Percentiles rank a stretch among this genome's conserved stretches.
Conservation (phyloP, 2,113 vertebrate genomes). For the Carassius carassius region DNA sequence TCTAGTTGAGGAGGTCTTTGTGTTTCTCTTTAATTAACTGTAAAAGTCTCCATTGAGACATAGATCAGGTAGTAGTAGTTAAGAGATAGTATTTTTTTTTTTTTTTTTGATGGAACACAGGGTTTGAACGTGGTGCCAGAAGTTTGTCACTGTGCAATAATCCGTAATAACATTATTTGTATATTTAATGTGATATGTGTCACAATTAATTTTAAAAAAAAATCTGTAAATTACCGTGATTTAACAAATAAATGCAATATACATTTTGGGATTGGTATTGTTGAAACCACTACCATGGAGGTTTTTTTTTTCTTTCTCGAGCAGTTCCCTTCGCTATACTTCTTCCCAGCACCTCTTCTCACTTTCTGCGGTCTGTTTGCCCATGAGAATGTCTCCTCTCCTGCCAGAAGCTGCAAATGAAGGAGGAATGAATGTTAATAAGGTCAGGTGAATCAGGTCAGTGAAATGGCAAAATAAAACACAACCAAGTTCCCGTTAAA, state of each 20-base stretch:
- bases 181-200: no score
- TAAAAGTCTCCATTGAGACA: slow-evolving; percentile 45
- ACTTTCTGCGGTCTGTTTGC: background rate
- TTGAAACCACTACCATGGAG: background rate
- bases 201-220: no score
- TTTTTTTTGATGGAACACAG: background rate
- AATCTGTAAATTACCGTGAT: no score
- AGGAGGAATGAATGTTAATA: background rate
- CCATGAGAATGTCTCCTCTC: background rate
- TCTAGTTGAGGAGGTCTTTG: slow-evolving; percentile 10
- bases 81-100: no score
- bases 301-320: background rate
- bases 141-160: background rate
- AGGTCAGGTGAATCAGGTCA: background rate
- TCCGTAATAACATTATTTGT: background rate
- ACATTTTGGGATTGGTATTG: background rate
- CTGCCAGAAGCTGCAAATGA: background rate
- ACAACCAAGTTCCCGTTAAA: background rate
- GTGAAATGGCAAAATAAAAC: background rate
- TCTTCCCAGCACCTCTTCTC: background rate
- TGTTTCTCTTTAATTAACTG: slow-evolving; percentile 53
- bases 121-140: background rate
- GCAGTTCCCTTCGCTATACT: background rate
- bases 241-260: no score
- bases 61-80: no score